Conservation (phyloP, 2,888 invertebrate species). For the Sinotaia quadrata region DNA sequence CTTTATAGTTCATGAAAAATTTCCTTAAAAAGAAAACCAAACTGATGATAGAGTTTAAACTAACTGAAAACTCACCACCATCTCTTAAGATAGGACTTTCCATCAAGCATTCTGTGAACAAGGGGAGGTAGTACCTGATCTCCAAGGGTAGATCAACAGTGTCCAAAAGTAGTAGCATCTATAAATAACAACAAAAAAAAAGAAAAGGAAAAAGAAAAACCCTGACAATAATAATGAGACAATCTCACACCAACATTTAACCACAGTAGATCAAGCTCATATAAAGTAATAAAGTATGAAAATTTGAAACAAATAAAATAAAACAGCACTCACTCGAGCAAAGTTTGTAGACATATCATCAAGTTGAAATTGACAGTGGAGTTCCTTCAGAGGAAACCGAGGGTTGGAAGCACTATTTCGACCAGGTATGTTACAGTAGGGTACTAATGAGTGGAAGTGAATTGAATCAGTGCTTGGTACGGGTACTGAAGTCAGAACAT, state of each 20-base stretch:
- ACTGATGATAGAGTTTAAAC: too few relatives aligned
- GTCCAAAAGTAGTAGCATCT: slow-evolving; percentile 84
- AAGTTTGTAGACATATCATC: slow-evolving; percentile 88
- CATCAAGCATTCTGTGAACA: slow-evolving; percentile 82
- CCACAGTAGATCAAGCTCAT: too few relatives aligned
- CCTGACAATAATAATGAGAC: too few relatives aligned
- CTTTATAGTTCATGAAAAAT: too few relatives aligned
- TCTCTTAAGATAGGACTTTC: slow-evolving; percentile 81
- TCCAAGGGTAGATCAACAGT: slow-evolving; percentile 77
- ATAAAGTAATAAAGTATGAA: too few relatives aligned
- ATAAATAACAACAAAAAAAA: slow-evolving; percentile 43
- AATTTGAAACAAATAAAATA: not conserved
- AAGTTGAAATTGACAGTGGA: slow-evolving; percentile 84
- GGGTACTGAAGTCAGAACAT: slow-evolving; percentile 79
- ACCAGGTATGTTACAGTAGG: slow-evolving; percentile 53
- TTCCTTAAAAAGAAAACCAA: too few relatives aligned
- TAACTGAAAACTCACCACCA: slow-evolving; percentile 73
- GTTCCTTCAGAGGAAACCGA: slow-evolving; percentile 70
- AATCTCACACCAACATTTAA: too few relatives aligned
- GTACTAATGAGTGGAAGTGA: slow-evolving; percentile 75
- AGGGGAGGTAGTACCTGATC: slow-evolving; percentile 81
- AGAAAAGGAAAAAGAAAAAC: not conserved
- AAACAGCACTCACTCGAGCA: slow-evolving; percentile 80
- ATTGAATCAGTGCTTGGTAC: slow-evolving; percentile 84
- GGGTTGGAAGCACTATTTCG: slow-evolving; percentile 36